Conservation (phyloP, 2,113 vertebrate genomes). For the Ascaphus truei region DNA sequence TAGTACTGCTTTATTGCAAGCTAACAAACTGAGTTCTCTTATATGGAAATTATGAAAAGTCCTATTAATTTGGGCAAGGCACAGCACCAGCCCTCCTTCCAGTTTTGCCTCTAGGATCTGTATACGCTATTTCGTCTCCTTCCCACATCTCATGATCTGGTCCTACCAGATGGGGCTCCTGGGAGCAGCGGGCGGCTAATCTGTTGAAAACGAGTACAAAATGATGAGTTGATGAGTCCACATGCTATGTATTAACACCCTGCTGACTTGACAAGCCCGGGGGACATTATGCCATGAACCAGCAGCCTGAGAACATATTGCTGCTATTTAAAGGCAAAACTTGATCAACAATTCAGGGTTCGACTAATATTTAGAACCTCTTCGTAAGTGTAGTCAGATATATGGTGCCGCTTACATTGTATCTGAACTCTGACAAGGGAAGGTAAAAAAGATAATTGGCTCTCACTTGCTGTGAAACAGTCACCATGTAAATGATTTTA, state of each 20-base stretch:
- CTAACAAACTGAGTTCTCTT: neutral
- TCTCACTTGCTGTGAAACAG: too few species aligned
- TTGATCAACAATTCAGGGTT: neutral
- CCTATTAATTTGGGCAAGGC: slow-evolving; percentile 9
- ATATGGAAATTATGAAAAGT: neutral
- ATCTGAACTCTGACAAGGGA: too few species aligned
- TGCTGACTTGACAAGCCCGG: slow-evolving; percentile 26
- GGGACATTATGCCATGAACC: slow-evolving; percentile 17
- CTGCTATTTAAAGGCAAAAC: neutral
- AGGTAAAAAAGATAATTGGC: too few species aligned
- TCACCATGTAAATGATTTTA: too few species aligned
- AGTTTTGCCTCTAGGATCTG: slow-evolving; percentile 23
- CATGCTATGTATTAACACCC: slow-evolving; percentile 35
- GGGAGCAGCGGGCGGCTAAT: slow-evolving; percentile 28
- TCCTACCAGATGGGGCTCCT: slow-evolving; percentile 28
- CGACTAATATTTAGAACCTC: neutral
- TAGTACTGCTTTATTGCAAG: neutral
- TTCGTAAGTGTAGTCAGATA: too few species aligned
- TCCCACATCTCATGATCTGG: slow-evolving; percentile 8
- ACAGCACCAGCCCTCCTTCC: neutral
- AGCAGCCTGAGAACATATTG: slow-evolving; percentile 20
- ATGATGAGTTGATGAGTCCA: slow-evolving; percentile 28
- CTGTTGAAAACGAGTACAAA: slow-evolving; percentile 31
- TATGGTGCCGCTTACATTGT: too few species aligned
- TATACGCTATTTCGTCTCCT: neutral